Base-by-base conservation (phyloP, 1,140 invertebrate species). In the Bombus balteatus region DNA sequence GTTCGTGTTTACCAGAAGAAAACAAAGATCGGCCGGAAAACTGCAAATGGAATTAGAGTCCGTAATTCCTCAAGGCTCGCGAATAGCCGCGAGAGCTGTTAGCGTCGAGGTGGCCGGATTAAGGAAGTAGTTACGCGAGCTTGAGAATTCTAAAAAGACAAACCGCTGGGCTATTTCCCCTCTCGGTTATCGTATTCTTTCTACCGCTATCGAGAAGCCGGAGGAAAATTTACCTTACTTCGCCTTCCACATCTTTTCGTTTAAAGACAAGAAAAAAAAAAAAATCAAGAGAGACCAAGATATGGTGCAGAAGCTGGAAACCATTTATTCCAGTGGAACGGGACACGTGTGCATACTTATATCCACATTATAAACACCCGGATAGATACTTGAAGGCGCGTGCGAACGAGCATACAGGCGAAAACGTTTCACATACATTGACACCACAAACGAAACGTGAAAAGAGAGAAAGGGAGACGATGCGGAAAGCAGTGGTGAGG, bases 241-340 rank as follows among this genome's bases (percentile, higher is more conserved):
- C 59, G 59, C 10, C 59, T 10, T 62, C 10, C 57, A 28, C 57
- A 10, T 28, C 57, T 59, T 62, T 28, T 62, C 59, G 10, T 4
- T 12, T 12, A 65, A 65, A 70, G 39, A 34, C 2, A 34, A 39
- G 5, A 37, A 68, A 37, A 37, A 32, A 32, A 32, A 32, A 34
- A 68, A 34, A 2, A 13, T 15, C 1, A 34, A 68, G 32, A 22
- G 34, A 22, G 15, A 22, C 66, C 34, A 3, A 37, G 34, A 22
- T 15, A 34, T 37, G 66, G 66, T 5, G 25, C 9, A 6, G 77
- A 37, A 57, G 47, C 70, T 81, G 81, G 81, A 81, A 83, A 81
- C 88, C 85, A 90, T 90, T 90, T 89, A 90, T 83, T 62, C 68
- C 65, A 13, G 34, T 57, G 57, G 37, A 77, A 68, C 57, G 76